Evolutionary conservation across 2,888 invertebrate species (phyloP), one percentile per base, ranked within the genome.

Genomic region (Andrena camellia): DNA sequence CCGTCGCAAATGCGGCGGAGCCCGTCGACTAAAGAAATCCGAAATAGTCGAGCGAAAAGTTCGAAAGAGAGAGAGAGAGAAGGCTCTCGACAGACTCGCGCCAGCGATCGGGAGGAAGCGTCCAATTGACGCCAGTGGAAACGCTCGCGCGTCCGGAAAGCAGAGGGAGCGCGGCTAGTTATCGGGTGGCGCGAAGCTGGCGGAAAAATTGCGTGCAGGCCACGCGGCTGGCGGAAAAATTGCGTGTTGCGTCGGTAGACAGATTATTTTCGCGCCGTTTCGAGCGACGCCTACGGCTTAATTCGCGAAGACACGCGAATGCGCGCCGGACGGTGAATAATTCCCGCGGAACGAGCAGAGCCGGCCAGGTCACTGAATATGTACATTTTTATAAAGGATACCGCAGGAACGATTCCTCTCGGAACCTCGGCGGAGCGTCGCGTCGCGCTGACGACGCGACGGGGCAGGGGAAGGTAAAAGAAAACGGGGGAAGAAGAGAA

Each of bases 241-340:
- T 80, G 75, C 85, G 80, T 81, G 84, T 82, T 67, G 60, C 62
- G 77, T 63, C 69, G 67, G 82, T 75, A 82, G 84, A 81, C 81
- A 82, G 78, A 78, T 83, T 85, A 88, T 87, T 89, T 87, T 87
- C 87, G 77, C 82, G 82, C 81, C 84, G 83, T 88, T 81, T 80
- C 70, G 83, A 81, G 81, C 78, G 68, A 83, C 87, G 78, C 80
- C 77, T 79, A 71, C 75, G 72, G 48, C 67, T 83, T 85, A 86
- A 85, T 86, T 85, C 71, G 69, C 67, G 82, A 84, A 84, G 78
- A 74, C 84, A 84, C 78, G 89, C 86, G 78, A 86, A 78, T 68
- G 67, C 77, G 81, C 83, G 81, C 63, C 78, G 68, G 74, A 60
- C 85, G 73, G 68, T 77, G 73, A 57, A 79, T 87, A 85, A 81